Percentiles rank a stretch among this genome's conserved stretches.
Conservation (phyloP, 2,888 invertebrate species). For the Hypolimnas misippus region DNA sequence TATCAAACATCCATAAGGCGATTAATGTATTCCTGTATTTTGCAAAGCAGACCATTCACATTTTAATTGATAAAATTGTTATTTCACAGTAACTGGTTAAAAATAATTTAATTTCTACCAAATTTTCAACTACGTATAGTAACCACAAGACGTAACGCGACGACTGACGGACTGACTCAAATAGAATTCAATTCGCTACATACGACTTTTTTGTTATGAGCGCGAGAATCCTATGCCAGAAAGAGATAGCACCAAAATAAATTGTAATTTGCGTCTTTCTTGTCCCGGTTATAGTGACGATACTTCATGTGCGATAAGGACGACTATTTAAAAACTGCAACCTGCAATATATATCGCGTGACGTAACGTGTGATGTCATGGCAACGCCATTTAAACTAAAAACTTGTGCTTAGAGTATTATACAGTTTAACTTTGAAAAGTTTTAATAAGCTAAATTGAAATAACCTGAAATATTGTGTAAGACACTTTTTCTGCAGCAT, state of each 20-base stretch:
- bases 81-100: slow-evolving; percentile 9
- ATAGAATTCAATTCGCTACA: slow-evolving; percentile 50
- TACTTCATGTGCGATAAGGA: slow-evolving; percentile 52
- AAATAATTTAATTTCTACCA: background rate
- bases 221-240: slow-evolving; percentile 40
- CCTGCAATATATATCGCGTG: slow-evolving; percentile 63
- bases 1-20: slow-evolving; percentile 12
- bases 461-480: background rate
- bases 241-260: slow-evolving; percentile 60
- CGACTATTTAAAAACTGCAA: slow-evolving; percentile 33
- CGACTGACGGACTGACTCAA: slow-evolving; percentile 49
- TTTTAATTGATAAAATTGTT: slow-evolving; percentile 24
- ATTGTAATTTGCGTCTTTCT: slow-evolving; percentile 24
- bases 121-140: slow-evolving; percentile 10
- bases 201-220: slow-evolving; percentile 19
- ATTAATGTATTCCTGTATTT: background rate
- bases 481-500: background rate
- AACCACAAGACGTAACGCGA: slow-evolving; percentile 39
- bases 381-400: slow-evolving; percentile 50
- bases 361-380: slow-evolving; percentile 77
- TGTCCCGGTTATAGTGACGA: slow-evolving; percentile 17
- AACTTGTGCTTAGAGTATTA: slow-evolving; percentile 5
- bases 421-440: background rate
- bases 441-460: background rate
- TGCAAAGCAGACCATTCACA: slow-evolving; percentile 21